These are phyloP conservation scores for Clupea harengus DNA, from an alignment of 2,113 vertebrate species.

Conservation along the genomic window DNA sequence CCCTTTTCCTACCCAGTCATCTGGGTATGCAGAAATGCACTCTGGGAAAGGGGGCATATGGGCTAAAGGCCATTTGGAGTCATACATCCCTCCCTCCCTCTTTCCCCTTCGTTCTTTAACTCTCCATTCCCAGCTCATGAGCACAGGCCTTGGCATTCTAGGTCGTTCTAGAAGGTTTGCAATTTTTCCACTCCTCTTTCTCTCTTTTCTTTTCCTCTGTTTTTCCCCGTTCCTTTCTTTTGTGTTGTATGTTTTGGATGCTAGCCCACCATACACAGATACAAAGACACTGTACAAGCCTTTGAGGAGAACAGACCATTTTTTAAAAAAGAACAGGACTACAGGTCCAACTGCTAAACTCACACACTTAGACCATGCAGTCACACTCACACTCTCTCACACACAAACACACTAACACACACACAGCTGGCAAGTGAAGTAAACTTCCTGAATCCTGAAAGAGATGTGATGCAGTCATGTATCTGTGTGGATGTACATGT, in stretches of 20 bases:
- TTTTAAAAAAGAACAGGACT: constrained; percentile 19
- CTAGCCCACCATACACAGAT: constrained; percentile 30
- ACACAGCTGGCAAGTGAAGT: not conserved
- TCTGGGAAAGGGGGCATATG: constrained; percentile 20
- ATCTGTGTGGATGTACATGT: not conserved
- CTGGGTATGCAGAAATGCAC: constrained; percentile 26
- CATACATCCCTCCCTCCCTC: not conserved
- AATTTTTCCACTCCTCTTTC: constrained; percentile 36
- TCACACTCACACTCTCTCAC: not conserved
- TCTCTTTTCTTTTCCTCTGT: constrained; percentile 24
- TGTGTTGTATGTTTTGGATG: constrained; percentile 29
- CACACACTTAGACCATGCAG: constrained; percentile 21
- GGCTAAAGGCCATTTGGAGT: not conserved
- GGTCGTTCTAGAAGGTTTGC: constrained; percentile 21
- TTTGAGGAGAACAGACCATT: constrained; percentile 44
- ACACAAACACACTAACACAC: not conserved
- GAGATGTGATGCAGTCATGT: not conserved
- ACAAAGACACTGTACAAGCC: constrained; percentile 46
- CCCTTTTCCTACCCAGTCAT: not conserved
- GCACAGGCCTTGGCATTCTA: constrained; percentile 35
- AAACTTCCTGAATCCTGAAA: constrained; percentile 3
- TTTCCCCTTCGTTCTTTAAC: not conserved
- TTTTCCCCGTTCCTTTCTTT: constrained; percentile 16
- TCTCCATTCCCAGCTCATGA: not conserved
- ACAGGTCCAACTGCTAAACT: constrained; percentile 38